Conservation (phyloP, 2,888 invertebrate species). For the Drosophila diplacantha region DNA sequence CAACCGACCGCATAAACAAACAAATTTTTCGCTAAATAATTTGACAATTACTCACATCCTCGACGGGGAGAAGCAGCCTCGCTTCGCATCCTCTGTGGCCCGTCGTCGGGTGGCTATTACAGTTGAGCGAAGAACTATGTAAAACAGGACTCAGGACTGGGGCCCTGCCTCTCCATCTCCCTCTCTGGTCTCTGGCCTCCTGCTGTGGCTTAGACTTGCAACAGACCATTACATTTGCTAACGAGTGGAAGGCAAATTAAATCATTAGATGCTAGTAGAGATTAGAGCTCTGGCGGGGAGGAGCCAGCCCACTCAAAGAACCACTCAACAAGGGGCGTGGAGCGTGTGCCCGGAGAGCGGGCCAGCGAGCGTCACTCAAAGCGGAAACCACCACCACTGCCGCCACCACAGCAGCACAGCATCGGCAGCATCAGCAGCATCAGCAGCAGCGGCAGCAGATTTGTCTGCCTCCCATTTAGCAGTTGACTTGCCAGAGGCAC, state of each 20-base stretch:
- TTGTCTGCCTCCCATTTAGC: conserved; percentile 66
- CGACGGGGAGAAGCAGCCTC: conserved; percentile 1
- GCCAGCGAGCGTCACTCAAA: conserved; percentile 42
- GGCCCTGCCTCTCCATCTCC: neutral
- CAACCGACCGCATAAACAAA: conserved; percentile 76
- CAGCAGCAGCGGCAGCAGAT: conserved; percentile 33
- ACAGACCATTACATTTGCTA: conserved; percentile 77
- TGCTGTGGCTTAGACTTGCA: conserved; percentile 63
- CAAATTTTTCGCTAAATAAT: conserved; percentile 78
- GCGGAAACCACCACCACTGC: conserved; percentile 41
- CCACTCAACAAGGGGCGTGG: conserved; percentile 64
- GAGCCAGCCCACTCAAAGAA: conserved; percentile 53
- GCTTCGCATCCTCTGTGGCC: conserved; percentile 5
- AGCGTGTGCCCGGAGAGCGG: neutral
- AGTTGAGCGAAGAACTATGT: conserved; percentile 51
- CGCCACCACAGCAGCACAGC: conserved; percentile 11
- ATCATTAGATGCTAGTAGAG: conserved; percentile 76
- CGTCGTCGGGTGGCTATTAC: conserved; percentile 50
- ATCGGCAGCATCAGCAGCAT: conserved; percentile 29
- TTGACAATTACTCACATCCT: conserved; percentile 77
- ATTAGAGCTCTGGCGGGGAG: conserved; percentile 50
- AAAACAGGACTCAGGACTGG: conserved; percentile 44
- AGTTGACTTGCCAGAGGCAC: conserved; percentile 64
- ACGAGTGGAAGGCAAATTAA: conserved; percentile 78
- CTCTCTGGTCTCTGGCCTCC: conserved; percentile 11